Base-by-base conservation (phyloP, 1,140 invertebrate species). In the Brachionus rotundiformis region DNA sequence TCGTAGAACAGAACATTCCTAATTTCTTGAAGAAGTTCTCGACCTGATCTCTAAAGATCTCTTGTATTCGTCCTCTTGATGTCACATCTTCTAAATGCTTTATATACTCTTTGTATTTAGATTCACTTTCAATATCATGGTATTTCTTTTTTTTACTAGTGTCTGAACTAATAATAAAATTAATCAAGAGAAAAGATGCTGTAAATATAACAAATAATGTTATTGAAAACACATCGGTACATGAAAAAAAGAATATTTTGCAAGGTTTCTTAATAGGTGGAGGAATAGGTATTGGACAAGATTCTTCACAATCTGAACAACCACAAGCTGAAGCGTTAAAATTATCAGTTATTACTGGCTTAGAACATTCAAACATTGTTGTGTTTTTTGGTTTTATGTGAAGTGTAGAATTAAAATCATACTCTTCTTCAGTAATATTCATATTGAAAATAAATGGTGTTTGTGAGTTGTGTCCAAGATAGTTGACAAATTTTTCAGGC, bases 1-100 rank as follows among this genome's bases (percentile, higher is more conserved):
- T 89, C 31, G 89, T 90, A 0, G 95, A 94, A 88, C 94, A 96
- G 5, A 91, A 91, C 2, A 41, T 19, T 11, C 63, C 61, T 44
- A 73, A 2, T 49, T 82, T 73, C 49, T 71, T 11, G 19, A 82
- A 47, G n/a, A 29, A 29, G 13, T 6, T 71, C 10, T 80, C 36
- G 39, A 80, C n/a, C n/a, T n/a, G n/a, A n/a, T n/a, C n/a, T n/a
- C n/a, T n/a, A n/a, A n/a, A n/a, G n/a, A n/a, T n/a, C n/a, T n/a
- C n/a, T n/a, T n/a, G n/a, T n/a, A n/a, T n/a, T n/a, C n/a, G n/a
- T n/a, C n/a, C n/a, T n/a, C n/a, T n/a, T n/a, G n/a, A n/a, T n/a
- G n/a, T n/a, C n/a, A n/a, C n/a, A n/a, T n/a, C n/a, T n/a, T n/a
- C n/a, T n/a, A 31, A 65, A 65, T 10, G 25, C 7, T 65, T 29